Conservation (phyloP, 2,888 invertebrate species). For the Mythimna loreyi region DNA sequence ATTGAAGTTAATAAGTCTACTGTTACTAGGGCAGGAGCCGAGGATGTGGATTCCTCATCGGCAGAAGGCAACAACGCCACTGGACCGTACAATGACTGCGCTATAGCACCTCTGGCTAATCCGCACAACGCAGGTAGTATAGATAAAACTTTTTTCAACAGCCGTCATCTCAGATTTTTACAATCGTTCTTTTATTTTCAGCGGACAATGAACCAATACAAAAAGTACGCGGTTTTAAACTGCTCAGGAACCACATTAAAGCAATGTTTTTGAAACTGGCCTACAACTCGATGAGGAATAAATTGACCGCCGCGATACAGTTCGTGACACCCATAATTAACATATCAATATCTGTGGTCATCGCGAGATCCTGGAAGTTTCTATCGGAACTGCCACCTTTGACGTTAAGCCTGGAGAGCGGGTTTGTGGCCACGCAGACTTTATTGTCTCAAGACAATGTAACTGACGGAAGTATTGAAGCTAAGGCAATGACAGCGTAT, state of each 20-base stretch:
- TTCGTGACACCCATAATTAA: slow-evolving; percentile 86
- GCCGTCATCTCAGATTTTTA: neutral
- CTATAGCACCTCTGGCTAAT: slow-evolving; percentile 74
- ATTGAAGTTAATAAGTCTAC: slow-evolving; percentile 13
- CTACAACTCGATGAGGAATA: slow-evolving; percentile 83
- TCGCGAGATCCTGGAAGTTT: slow-evolving; percentile 87
- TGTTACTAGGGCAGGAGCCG: slow-evolving; percentile 81
- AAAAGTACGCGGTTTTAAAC: slow-evolving; percentile 82
- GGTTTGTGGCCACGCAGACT: slow-evolving; percentile 80
- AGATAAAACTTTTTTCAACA: neutral
- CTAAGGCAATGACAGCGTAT: slow-evolving; percentile 76
- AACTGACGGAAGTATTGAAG: slow-evolving; percentile 74
- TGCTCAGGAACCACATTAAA: slow-evolving; percentile 84
- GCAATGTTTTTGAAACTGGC: slow-evolving; percentile 86
- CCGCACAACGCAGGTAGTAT: slow-evolving; percentile 62
- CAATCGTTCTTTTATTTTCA: slow-evolving; percentile 66
- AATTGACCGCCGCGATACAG: slow-evolving; percentile 83
- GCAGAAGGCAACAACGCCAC: slow-evolving; percentile 62
- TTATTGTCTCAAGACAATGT: slow-evolving; percentile 76
- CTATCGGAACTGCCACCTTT: slow-evolving; percentile 91
- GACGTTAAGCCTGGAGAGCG: slow-evolving; percentile 87
- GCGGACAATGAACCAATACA: slow-evolving; percentile 79
- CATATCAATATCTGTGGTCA: slow-evolving; percentile 83
- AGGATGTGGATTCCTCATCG: slow-evolving; percentile 72
- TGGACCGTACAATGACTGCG: slow-evolving; percentile 68